Base-by-base conservation (phyloP, 2,113 vertebrate genomes). In the Epinephelus moara region DNA sequence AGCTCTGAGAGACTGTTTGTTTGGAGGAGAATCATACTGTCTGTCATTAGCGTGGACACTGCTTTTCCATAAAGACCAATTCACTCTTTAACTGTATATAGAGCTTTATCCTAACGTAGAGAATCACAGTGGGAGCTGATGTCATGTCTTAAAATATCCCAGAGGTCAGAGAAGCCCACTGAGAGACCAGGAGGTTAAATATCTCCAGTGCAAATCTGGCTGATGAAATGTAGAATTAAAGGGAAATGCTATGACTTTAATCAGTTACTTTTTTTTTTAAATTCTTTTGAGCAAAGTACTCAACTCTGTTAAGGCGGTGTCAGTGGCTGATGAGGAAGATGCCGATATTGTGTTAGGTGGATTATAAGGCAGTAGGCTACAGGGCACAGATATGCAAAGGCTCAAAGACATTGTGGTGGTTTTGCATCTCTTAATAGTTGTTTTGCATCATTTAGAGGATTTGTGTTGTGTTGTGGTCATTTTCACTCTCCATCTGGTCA, bases 1-100 rank as follows among this genome's bases (percentile, higher is more conserved):
- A 82, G 66, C 49, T 30, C 37, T 81, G 78, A 80, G 40, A 69
- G 70, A 70, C 33, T 88, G 84, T 85, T 89, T 82, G 47, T 89
- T 86, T 84, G 76, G 9, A 71, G 6, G 70, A 81, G n/a, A 81
- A 56, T 47, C 67, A 49, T 18, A 19, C 4, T 0, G 49, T 57
- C 71, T 84, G 61, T 89, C 71, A 88, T 87, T 71, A 80, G 40
- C 4, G 1, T 37, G 66, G 84, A 87, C 70, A 55, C 37, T 57
- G 52, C 69, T 45, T 77, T 75, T 19, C 47, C 19, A 80, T 50
- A 23, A 66, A 67, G 62, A 61, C 13, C 23, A 27, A 42, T 72
- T 78, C 68, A 56, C 49, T 72, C 27, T 55, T 61, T 53, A 62
- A 70, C 37, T 73, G 17, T 18, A 59, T 56, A 66, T 79, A 40